These are phyloP conservation scores for Cyclopterus lumpus DNA, from an alignment of 2,797 vertebrate species.

Conservation along the genomic window DNA sequence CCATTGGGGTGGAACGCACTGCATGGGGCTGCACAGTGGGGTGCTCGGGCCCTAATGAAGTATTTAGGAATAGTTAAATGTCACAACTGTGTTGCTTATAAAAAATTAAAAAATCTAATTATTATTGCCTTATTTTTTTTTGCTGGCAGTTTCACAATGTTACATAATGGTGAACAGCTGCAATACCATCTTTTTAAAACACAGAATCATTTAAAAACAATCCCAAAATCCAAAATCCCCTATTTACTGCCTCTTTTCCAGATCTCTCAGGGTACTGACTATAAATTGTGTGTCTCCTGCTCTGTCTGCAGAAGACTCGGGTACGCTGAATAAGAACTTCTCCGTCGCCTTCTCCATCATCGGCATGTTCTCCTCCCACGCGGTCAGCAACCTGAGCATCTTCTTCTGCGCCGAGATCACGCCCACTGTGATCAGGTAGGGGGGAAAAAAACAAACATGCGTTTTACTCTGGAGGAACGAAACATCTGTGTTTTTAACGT, in stretches of 20 bases:
- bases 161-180: background rate
- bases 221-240: background rate
- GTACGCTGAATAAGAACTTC: conserved; percentile 92
- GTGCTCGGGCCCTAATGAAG: too few species aligned
- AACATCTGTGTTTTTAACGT: background rate
- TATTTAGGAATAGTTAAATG: background rate
- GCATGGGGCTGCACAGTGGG: too few species aligned
- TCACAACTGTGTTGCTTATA: background rate
- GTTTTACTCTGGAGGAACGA: background rate
- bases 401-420: conserved; percentile 98
- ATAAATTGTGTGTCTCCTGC: conserved; percentile 38
- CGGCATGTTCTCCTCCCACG: conserved; percentile 98
- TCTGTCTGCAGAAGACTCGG: conserved; percentile 83
- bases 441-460: background rate
- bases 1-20: too few species aligned
- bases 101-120: background rate
- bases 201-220: background rate
- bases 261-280: background rate
- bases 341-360: conserved; percentile 94
- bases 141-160: background rate
- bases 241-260: background rate
- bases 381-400: conserved; percentile 95
- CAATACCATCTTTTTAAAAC: background rate
- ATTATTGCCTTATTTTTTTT: background rate
- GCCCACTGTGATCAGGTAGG: conserved; percentile 96